Evolutionary conservation across 1,140 invertebrate genomes (phyloP).

Genomic region (Phortica variegata): DNA sequence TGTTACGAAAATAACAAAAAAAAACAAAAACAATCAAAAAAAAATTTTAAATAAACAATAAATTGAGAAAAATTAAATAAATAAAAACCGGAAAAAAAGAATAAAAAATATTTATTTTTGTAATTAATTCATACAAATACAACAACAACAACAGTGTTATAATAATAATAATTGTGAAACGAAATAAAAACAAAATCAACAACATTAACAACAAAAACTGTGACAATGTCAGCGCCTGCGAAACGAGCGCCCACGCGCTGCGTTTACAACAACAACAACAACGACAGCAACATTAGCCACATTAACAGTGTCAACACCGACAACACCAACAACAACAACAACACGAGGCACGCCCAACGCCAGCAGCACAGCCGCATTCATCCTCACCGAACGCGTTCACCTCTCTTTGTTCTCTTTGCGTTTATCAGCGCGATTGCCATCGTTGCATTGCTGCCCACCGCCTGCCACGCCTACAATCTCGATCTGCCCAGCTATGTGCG

Average conservation of each 20-base stretch:
- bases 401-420: too few relatives aligned
- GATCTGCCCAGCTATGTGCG: conserved; percentile 51
- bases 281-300: conserved; percentile 2
- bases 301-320: conserved; percentile 3
- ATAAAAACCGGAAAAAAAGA: too few relatives aligned
- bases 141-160: too few relatives aligned
- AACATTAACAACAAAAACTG: conserved; percentile 20
- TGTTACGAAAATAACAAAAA: conserved; percentile 10
- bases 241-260: too few relatives aligned
- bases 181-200: too few relatives aligned
- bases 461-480: conserved; percentile 37
- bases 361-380: conserved; percentile 1
- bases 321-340: neutral
- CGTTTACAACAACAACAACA: conserved; percentile 14
- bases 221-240: conserved; percentile 32
- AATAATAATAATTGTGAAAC: too few relatives aligned
- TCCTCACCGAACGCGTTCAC: too few relatives aligned
- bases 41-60: too few relatives aligned
- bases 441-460: conserved; percentile 16
- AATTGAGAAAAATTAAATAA: too few relatives aligned
- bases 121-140: too few relatives aligned
- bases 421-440: conserved; percentile 3
- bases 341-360: neutral
- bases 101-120: too few relatives aligned
- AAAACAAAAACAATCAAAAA: too few relatives aligned